Evolutionary conservation across 2,113 vertebrate species (phyloP), one percentile per base, ranked within the genome.

Genomic region (Daubentonia madagascariensis): DNA sequence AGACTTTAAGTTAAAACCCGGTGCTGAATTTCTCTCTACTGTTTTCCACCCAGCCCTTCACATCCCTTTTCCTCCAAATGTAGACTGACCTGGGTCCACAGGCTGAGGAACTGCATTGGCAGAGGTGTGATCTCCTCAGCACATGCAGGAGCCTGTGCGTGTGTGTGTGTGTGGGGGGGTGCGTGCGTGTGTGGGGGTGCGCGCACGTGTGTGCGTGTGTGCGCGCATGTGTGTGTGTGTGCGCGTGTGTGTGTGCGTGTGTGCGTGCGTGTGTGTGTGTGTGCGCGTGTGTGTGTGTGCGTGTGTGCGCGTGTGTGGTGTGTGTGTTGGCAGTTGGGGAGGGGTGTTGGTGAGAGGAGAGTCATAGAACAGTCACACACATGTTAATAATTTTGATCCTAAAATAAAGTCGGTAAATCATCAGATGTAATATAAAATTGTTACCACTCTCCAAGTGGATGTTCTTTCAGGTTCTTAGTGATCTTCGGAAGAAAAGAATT

Each of bases 141-240:
- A 73, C 0, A 9, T 2, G 43, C 28, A 76, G 14, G 3, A 28
- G 43, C 40, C 25, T 18, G 6, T 32, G 48, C 3, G 1, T 17
- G 8, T 11, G 17, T 17, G 48, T 2, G 22, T 0, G 11, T 68
- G 6, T 3, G 1, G 52, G 7, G 3, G 0, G 25, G 8, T 10
- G 73, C 40, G 14, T 35, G 7, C n/a, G 3, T 45, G 8, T 37
- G 14, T 50, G 30, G n/a, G n/a, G n/a, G n/a, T n/a, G n/a, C n/a
- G n/a, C n/a, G n/a, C n/a, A n/a, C n/a, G n/a, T n/a, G n/a, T n/a
- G n/a, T n/a, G n/a, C n/a, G 11, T 68, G 6, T 3, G 1, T 63
- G 7, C 3, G 0, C 28, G 8, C 7, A 63, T 48, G 14, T 35
- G 7, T n/a, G 3, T 45, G 8, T 37, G 14, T 50, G 30, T n/a